These are phyloP conservation scores for Fratercula arctica DNA, from an alignment of 2,797 vertebrate species.

Conservation along the genomic window DNA sequence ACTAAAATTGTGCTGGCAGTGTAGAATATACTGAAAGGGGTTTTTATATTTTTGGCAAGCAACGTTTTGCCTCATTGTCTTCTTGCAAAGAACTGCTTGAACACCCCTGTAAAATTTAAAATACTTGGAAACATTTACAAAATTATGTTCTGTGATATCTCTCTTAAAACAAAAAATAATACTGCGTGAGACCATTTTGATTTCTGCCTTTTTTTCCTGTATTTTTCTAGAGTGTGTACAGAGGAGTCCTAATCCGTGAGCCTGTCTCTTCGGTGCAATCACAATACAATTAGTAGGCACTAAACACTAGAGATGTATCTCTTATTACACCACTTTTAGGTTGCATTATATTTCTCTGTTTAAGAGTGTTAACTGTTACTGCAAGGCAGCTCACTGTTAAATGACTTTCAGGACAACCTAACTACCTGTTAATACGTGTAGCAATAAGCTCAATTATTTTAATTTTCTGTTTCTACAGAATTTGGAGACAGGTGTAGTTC, in stretches of 20 bases:
- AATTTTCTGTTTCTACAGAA: slow-evolving; percentile 10
- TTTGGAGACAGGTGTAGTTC: background rate
- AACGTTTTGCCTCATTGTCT: background rate
- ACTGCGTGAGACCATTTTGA: background rate
- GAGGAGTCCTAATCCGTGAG: background rate
- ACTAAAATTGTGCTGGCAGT: background rate
- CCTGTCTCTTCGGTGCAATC: background rate
- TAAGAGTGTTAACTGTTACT: background rate
- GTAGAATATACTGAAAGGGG: background rate
- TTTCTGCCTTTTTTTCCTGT: background rate
- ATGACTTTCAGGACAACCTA: background rate
- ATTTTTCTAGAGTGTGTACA: background rate
- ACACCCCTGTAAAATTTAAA: background rate
- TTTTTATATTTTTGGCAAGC: background rate
- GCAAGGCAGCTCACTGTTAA: background rate
- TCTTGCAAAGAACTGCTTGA: background rate
- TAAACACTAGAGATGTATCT: background rate
- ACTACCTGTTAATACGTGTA: background rate
- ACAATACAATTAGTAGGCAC: background rate
- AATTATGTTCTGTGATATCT: background rate
- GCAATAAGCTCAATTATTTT: slow-evolving; percentile 8
- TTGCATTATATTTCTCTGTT: background rate
- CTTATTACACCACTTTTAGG: background rate
- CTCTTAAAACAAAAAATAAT: background rate
- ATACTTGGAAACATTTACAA: background rate